phyloP scores from a whole-genome alignment of 2,888 invertebrate genomes.

The Leistus spinibarbis region DNA sequence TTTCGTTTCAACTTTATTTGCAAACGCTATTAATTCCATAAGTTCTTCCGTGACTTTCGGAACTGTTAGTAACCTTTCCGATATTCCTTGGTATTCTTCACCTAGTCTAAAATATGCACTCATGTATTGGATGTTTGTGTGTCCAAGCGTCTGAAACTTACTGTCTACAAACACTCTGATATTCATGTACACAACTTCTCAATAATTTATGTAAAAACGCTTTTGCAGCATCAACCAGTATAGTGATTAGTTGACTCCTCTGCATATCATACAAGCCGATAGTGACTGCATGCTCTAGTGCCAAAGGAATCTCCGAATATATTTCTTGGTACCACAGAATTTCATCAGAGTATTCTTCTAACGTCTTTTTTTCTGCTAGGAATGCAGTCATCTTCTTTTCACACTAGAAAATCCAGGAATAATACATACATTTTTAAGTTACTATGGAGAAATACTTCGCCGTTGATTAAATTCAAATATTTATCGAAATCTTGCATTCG shows the following conservation, averaged over 20 bases:
- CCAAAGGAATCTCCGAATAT: constrained; percentile 64
- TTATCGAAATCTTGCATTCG: constrained; percentile 80
- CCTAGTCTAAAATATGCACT: constrained; percentile 65
- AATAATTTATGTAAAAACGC: constrained; percentile 73
- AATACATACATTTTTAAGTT: background rate
- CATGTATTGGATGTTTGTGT: background rate
- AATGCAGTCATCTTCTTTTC: constrained; percentile 69
- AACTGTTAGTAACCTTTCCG: constrained; percentile 76
- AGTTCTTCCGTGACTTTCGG: constrained; percentile 86
- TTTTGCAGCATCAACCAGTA: constrained; percentile 72
- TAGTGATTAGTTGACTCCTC: constrained; percentile 75
- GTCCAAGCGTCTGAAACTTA: constrained; percentile 56
- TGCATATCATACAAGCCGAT: constrained; percentile 88
- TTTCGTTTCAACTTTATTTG: constrained; percentile 74
- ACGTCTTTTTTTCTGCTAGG: constrained; percentile 67
- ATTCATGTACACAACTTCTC: constrained; percentile 76
- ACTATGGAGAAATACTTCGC: constrained; percentile 64
- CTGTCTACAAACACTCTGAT: constrained; percentile 78
- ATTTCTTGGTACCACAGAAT: constrained; percentile 69
- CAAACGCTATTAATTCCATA: constrained; percentile 81
- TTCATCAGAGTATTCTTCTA: constrained; percentile 68
- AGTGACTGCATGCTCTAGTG: constrained; percentile 69
- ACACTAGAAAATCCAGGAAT: constrained; percentile 57
- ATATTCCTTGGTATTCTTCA: constrained; percentile 82
- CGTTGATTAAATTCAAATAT: constrained; percentile 76